Conservation (phyloP, 1,140 invertebrate species). For the Coboldia fuscipes region DNA sequence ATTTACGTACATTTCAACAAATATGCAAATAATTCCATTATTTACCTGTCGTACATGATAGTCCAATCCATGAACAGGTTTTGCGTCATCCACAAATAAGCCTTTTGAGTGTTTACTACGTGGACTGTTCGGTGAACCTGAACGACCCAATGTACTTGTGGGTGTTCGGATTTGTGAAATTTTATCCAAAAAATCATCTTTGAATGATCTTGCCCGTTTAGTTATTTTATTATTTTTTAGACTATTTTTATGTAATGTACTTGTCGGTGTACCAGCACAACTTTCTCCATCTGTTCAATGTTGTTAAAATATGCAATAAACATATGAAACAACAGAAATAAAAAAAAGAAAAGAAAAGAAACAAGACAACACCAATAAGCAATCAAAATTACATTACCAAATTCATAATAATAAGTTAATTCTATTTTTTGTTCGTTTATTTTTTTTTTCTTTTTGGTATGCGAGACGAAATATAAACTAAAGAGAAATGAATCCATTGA, state of each 20-base stretch:
- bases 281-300: no score
- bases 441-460: no score
- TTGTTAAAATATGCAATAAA: neutral
- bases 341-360: neutral
- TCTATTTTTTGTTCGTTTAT: no score
- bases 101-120: slow-evolving; percentile 26
- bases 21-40: slow-evolving; percentile 4
- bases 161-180: slow-evolving; percentile 55
- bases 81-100: slow-evolving; percentile 24
- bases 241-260: slow-evolving; percentile 40
- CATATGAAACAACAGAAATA: neutral
- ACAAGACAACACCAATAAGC: no score
- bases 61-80: slow-evolving; percentile 34
- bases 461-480: no score
- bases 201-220: slow-evolving; percentile 65
- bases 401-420: no score
- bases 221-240: slow-evolving; percentile 59
- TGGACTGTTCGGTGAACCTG: slow-evolving; percentile 33
- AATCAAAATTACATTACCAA: no score
- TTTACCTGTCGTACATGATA: slow-evolving; percentile 39
- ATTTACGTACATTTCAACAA: neutral
- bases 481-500: no score
- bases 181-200: slow-evolving; percentile 76
- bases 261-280: slow-evolving; percentile 22
- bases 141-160: slow-evolving; percentile 22